phyloP scores from a whole-genome alignment of 2,797 vertebrate species.

The Clangula hyemalis region DNA sequence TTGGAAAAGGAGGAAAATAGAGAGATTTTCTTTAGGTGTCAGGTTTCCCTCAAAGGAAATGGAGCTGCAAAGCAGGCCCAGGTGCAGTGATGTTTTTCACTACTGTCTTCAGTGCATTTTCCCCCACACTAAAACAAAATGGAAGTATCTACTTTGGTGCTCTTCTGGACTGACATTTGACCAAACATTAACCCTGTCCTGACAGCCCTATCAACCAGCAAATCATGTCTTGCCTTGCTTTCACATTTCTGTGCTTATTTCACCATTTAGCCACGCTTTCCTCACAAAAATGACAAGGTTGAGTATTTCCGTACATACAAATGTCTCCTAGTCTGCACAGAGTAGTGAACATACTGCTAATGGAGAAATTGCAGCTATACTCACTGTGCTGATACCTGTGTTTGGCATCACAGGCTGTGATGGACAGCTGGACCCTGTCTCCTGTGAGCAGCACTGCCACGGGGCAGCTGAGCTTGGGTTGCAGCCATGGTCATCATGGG shows the following conservation, averaged over 20 bases:
- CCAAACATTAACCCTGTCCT: rapidly evolving
- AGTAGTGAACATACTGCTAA: background rate
- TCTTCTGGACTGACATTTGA: background rate
- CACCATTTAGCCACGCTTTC: background rate
- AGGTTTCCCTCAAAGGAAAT: background rate
- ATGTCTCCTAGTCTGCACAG: background rate
- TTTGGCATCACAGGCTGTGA: background rate
- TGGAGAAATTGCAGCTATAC: background rate
- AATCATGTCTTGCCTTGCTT: background rate
- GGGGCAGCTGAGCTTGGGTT: background rate
- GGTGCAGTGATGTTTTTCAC: background rate
- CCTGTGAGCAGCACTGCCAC: rapidly evolving
- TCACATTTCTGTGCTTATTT: background rate
- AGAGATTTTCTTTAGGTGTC: background rate
- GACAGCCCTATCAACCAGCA: background rate
- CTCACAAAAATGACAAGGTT: rapidly evolving
- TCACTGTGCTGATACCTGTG: background rate
- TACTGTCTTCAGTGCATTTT: background rate
- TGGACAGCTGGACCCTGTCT: background rate
- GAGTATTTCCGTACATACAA: background rate
- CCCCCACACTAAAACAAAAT: background rate
- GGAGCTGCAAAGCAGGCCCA: background rate
- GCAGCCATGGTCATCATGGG: background rate
- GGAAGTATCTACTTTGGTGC: background rate
- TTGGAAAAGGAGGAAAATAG: background rate